phyloP scores from a whole-genome alignment of 1,140 invertebrate species.

The Leptinotarsa defecta region DNA sequence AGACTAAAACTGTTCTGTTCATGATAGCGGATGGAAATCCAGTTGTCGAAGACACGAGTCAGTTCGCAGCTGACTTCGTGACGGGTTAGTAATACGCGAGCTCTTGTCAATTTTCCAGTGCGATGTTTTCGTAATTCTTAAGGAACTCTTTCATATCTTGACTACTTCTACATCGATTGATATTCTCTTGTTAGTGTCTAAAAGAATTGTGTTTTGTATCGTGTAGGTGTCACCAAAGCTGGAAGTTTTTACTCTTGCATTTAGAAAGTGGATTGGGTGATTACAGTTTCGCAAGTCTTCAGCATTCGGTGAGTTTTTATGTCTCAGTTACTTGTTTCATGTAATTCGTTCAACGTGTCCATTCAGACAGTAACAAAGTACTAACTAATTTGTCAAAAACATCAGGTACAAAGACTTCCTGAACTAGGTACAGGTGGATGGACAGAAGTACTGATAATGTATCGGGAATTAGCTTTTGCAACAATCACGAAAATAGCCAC shows the following conservation, averaged over 20 bases:
- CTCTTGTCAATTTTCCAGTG: slow-evolving; percentile 21
- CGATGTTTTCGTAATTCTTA: slow-evolving; percentile 26
- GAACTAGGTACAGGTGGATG: no score
- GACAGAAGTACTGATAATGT: no score
- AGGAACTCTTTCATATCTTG: slow-evolving; percentile 13
- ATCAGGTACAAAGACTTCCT: no score
- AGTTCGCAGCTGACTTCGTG: slow-evolving; percentile 23
- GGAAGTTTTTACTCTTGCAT: slow-evolving; percentile 11
- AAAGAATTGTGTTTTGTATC: slow-evolving; percentile 16
- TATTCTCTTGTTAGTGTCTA: slow-evolving; percentile 20
- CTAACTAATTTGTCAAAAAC: no score
- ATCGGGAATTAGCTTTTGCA: neutral
- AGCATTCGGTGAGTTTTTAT: slow-evolving; percentile 14
- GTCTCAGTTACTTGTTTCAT: neutral
- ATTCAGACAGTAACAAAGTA: no score
- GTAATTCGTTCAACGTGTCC: no score
- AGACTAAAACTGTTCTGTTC: neutral
- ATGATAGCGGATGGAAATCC: slow-evolving; percentile 12
- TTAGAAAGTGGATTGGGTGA: slow-evolving; percentile 27
- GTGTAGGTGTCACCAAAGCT: slow-evolving; percentile 5
- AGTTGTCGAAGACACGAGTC: neutral
- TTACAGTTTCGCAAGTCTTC: slow-evolving; percentile 20
- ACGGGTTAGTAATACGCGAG: neutral
- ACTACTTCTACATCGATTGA: slow-evolving; percentile 9
- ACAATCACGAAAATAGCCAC: neutral